Conservation (phyloP, 2,113 vertebrate genomes). For the Ahaetulla prasina region DNA sequence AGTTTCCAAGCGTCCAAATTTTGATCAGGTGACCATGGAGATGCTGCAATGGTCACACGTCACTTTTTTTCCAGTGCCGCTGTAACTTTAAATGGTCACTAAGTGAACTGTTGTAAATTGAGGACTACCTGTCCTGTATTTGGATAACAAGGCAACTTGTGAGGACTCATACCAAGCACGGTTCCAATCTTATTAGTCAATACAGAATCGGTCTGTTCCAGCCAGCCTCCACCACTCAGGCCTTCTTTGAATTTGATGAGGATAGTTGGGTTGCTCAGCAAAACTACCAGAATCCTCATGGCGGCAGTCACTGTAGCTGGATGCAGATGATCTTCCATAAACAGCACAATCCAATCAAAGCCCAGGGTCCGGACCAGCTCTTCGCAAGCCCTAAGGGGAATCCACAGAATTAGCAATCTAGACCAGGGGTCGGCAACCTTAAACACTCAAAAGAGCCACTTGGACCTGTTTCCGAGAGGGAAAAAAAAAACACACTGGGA, state of each 20-base stretch:
- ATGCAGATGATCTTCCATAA: constrained; percentile 97
- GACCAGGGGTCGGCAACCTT: no score
- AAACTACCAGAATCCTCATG: constrained; percentile 89
- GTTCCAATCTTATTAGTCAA: constrained; percentile 97
- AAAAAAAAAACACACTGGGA: no score
- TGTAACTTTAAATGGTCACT: neutral
- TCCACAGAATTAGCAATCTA: neutral
- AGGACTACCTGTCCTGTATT: neutral
- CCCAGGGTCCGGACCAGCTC: constrained; percentile 89
- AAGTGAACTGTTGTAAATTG: neutral
- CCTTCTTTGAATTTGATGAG: constrained; percentile 94
- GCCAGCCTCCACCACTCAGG: constrained; percentile 91
- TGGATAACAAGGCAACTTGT: accelerated
- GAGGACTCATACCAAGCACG: constrained; percentile 83
- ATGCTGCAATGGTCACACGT: neutral
- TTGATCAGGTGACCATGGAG: neutral
- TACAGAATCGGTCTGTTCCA: constrained; percentile 96
- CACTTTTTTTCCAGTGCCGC: neutral
- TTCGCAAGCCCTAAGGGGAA: constrained; percentile 85
- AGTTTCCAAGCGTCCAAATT: neutral
- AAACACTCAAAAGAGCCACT: no score
- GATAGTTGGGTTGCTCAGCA: constrained; percentile 88
- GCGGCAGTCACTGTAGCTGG: constrained; percentile 89
- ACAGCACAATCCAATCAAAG: constrained; percentile 96
- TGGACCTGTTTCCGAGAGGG: no score